These are phyloP conservation scores for Champsocephalus gunnari DNA, from an alignment of 2,797 vertebrate species.

Conservation along the genomic window DNA sequence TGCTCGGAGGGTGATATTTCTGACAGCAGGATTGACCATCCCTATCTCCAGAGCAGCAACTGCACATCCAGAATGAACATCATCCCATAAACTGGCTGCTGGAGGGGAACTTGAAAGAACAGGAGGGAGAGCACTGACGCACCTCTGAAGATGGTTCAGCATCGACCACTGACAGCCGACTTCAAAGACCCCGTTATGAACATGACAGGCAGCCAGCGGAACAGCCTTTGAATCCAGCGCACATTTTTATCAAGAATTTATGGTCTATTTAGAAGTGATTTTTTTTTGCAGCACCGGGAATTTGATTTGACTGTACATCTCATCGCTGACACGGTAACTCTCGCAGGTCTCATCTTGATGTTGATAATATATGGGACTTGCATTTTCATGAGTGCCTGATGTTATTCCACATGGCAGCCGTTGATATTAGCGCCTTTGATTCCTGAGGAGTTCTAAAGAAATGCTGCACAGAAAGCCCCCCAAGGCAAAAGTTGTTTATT, in stretches of 20 bases:
- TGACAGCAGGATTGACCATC: slow-evolving; percentile 74
- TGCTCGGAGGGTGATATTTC: slow-evolving; percentile 67
- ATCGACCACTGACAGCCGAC: slow-evolving; percentile 77
- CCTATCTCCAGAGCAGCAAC: slow-evolving; percentile 82
- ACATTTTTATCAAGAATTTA: slow-evolving; percentile 81
- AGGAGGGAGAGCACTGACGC: slow-evolving; percentile 67
- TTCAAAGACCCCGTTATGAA: slow-evolving; percentile 83
- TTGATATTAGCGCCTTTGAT: slow-evolving; percentile 83
- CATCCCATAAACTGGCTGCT: slow-evolving; percentile 72
- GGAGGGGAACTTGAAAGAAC: slow-evolving; percentile 84
- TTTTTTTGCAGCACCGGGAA: slow-evolving; percentile 60
- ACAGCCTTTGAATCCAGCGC: slow-evolving; percentile 76
- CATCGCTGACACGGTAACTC: slow-evolving; percentile 66
- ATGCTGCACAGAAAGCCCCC: slow-evolving; percentile 71
- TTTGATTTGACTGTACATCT: slow-evolving; percentile 78
- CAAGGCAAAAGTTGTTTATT: slow-evolving; percentile 84
- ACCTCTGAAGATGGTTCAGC: slow-evolving; percentile 80
- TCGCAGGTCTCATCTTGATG: slow-evolving; percentile 69
- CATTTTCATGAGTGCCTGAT: slow-evolving; percentile 76
- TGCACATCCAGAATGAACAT: slow-evolving; percentile 76
- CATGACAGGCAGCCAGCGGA: slow-evolving; percentile 77
- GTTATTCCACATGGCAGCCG: slow-evolving; percentile 77
- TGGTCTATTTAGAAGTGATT: slow-evolving; percentile 73
- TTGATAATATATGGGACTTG: slow-evolving; percentile 75
- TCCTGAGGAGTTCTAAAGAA: slow-evolving; percentile 81